These are phyloP conservation scores for Nesogale talazaci DNA, from an alignment of 2,113 vertebrate species.

Conservation along the genomic window DNA sequence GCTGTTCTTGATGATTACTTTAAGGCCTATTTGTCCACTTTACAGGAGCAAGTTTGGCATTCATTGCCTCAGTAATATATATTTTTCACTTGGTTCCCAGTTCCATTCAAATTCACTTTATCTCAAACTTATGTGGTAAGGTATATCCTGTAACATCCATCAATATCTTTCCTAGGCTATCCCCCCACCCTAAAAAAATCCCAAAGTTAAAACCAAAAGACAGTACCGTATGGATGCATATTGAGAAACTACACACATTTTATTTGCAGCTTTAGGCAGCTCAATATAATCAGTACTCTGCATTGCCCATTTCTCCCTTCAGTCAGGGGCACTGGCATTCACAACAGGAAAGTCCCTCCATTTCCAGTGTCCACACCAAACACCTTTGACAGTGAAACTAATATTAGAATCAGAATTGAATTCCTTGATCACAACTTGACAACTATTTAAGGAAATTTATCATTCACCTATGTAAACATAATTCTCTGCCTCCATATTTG, in stretches of 20 bases:
- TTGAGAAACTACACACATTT: conserved; percentile 55
- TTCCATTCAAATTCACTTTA: background rate
- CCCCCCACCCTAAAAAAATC: too few species aligned
- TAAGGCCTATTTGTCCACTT: conserved; percentile 31
- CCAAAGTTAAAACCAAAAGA: background rate
- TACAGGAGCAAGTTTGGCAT: background rate
- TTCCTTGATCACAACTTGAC: conserved; percentile 66
- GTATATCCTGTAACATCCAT: background rate
- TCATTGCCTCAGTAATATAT: conserved; percentile 34
- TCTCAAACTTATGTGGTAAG: conserved; percentile 25
- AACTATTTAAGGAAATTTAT: conserved; percentile 41
- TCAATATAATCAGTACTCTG: conserved; percentile 55
- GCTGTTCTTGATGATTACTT: background rate
- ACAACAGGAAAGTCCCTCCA: conserved; percentile 63
- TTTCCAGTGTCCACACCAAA: conserved; percentile 45
- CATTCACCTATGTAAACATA: conserved; percentile 50
- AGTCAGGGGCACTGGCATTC: conserved; percentile 55
- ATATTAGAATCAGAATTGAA: conserved; percentile 63
- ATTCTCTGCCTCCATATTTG: conserved; percentile 46
- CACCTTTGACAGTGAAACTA: conserved; percentile 54
- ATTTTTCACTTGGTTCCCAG: background rate
- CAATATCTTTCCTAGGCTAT: conserved; percentile 1
- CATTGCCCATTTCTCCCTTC: conserved; percentile 61
- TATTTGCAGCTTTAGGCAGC: conserved; percentile 66
- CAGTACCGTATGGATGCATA: background rate